Evolutionary conservation across 2,888 invertebrate species (phyloP).

Genomic region (Tolmerus cingulatus): DNA sequence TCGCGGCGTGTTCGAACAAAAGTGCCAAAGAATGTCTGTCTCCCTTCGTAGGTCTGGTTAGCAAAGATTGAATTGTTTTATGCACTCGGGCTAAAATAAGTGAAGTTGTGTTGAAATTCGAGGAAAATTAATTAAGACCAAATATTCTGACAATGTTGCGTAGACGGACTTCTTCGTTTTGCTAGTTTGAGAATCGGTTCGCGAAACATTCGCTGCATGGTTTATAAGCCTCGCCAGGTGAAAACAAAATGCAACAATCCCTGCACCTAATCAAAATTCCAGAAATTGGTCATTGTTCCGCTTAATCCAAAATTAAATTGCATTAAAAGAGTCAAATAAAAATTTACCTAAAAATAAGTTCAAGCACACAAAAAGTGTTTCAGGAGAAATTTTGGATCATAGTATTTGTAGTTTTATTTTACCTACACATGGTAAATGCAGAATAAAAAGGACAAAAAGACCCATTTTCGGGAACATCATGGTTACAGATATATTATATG

Average conservation of each 20-base stretch:
- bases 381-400: too few relatives aligned
- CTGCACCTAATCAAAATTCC: neutral
- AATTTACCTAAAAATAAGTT: too few relatives aligned
- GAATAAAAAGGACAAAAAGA: too few relatives aligned
- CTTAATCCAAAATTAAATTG: neutral
- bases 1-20: neutral
- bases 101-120: slow-evolving; percentile 5
- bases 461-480: too few relatives aligned
- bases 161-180: neutral
- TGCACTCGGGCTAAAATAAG: neutral
- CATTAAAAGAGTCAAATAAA: neutral
- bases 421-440: too few relatives aligned
- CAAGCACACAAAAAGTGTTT: too few relatives aligned
- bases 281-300: neutral
- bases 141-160: neutral
- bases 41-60: neutral
- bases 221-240: neutral
- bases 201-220: neutral
- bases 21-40: slow-evolving; percentile 23
- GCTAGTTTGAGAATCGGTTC: neutral
- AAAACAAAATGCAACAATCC: neutral
- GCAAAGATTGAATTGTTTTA: slow-evolving; percentile 3
- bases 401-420: too few relatives aligned
- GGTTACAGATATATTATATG: too few relatives aligned
- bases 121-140: slow-evolving; percentile 22